Conservation (phyloP, 2,888 invertebrate genomes). For the Rosalia funebris region DNA sequence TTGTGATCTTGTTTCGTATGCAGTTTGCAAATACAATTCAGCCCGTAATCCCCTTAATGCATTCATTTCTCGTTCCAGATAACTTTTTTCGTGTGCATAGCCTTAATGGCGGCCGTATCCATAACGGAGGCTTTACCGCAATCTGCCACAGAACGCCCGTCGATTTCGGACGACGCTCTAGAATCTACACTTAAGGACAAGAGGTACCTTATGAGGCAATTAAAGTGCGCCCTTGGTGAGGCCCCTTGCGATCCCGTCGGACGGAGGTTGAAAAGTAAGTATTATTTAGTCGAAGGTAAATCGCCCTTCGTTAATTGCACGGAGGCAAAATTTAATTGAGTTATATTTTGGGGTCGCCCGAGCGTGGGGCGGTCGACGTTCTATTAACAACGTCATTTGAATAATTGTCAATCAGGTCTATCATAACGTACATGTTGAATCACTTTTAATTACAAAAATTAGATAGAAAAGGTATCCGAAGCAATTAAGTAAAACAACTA, state of each 20-base stretch:
- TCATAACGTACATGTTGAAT: too few relatives aligned
- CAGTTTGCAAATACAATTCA: slow-evolving; percentile 12
- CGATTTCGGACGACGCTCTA: slow-evolving; percentile 73
- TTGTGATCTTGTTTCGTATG: slow-evolving; percentile 9
- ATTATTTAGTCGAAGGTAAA: too few relatives aligned
- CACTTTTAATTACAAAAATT: too few relatives aligned
- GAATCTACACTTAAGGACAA: slow-evolving; percentile 76
- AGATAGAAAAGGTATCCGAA: too few relatives aligned
- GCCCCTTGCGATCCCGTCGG: slow-evolving; percentile 80
- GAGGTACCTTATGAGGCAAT: slow-evolving; percentile 75
- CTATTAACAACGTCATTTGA: too few relatives aligned
- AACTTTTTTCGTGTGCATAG: slow-evolving; percentile 36
- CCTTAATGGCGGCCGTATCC: slow-evolving; percentile 12
- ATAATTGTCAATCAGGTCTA: too few relatives aligned
- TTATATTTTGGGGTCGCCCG: too few relatives aligned
- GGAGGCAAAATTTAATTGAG: too few relatives aligned
- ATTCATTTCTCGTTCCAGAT: slow-evolving; percentile 39
- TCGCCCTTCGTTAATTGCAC: too few relatives aligned
- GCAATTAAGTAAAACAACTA: too few relatives aligned
- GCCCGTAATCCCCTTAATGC: slow-evolving; percentile 15
- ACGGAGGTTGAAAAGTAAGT: slow-evolving; percentile 76
- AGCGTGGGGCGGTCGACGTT: too few relatives aligned
- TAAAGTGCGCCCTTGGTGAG: slow-evolving; percentile 79
- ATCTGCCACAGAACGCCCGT: slow-evolving; percentile 53
- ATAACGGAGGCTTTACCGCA: slow-evolving; percentile 27